Base-by-base conservation (phyloP, 2,888 invertebrate species). In the Cantharis rustica region DNA sequence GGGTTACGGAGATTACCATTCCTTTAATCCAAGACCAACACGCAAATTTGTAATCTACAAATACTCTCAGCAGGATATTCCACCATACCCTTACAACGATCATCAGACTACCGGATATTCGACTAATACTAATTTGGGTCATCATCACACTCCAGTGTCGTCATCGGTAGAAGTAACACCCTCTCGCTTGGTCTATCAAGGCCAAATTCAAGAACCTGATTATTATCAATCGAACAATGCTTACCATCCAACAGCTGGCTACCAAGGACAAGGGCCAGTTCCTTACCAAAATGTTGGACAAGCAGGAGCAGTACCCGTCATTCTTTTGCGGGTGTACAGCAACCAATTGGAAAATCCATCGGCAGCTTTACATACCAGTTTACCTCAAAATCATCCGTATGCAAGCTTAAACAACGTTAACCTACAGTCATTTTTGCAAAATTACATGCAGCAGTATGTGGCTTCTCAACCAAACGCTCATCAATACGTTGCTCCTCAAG, bases 21-120 rank as follows among this genome's bases (percentile, higher is more conserved):
- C 91, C 80, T 88, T 88, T 79, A 90, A 90, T 10, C 84, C 69
- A 7, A 76, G 85, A 86, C 15, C 88, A 88, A 76, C 16, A n/a
- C 84, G 86, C n/a, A 92, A 91, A 83, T 93, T 91, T 82, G 90
- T 91, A 89, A 90, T 93, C 77, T 93, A 93, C 83, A 93, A 93
- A 4, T 93, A 93, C 84, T 93, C 93, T 0, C 93, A 93, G 85
- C 89, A 92, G 74, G 92, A 93, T 82, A 91, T 93, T 77, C 90
- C 91, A 4, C 80, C 90, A 11, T 82, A 80, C 20, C 5, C 69
- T 9, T 10, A 69, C 15, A 31, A 61, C n/a, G 68, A 47, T n/a
- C 15, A 62, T 10, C 17, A 23, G 3, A 71, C 62, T 16, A 47
- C 66, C 16, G 23, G 23, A 7, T 64, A 72, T 15, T 15, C 16